phyloP scores from a whole-genome alignment of 1,140 invertebrate genomes.

The Caenorhabditis inopinata region DNA sequence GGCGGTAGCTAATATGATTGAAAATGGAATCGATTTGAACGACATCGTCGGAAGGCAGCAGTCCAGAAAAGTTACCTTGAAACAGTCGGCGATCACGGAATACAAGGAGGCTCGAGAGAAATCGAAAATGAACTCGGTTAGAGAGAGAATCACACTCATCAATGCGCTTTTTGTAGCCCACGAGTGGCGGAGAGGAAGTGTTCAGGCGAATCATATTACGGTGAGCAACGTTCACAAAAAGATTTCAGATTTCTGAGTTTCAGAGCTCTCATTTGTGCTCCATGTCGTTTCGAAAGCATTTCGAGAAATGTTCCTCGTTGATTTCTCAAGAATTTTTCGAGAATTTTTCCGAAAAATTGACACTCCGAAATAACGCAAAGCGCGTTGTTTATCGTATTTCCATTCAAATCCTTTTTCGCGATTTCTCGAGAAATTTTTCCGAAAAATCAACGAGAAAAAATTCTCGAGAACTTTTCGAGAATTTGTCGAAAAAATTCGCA shows the following conservation, averaged over 20 bases:
- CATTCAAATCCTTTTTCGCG: too few species aligned
- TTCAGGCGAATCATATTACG: conserved; percentile 4
- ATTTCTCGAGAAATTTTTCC: too few species aligned
- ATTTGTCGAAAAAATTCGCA: too few species aligned
- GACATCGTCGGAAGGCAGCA: neutral
- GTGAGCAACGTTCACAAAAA: neutral
- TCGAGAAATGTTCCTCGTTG: too few species aligned
- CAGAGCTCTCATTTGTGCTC: neutral
- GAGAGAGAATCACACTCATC: conserved; percentile 30
- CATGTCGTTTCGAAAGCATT: neutral
- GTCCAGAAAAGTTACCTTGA: neutral
- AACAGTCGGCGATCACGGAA: conserved; percentile 22
- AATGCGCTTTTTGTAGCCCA: conserved; percentile 36
- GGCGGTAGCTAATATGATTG: conserved; percentile 33
- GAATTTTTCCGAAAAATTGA: too few species aligned
- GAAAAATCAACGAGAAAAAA: too few species aligned
- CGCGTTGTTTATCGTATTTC: too few species aligned
- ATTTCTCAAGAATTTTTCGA: too few species aligned
- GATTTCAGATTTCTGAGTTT: too few species aligned
- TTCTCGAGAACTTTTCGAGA: too few species aligned
- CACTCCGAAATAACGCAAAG: too few species aligned
- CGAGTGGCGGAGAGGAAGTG: conserved; percentile 18
- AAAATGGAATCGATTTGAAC: conserved; percentile 35
- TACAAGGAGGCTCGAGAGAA: conserved; percentile 14
- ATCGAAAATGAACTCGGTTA: conserved; percentile 23